Conservation (phyloP, 2,113 vertebrate species). For the Scomber scombrus region DNA sequence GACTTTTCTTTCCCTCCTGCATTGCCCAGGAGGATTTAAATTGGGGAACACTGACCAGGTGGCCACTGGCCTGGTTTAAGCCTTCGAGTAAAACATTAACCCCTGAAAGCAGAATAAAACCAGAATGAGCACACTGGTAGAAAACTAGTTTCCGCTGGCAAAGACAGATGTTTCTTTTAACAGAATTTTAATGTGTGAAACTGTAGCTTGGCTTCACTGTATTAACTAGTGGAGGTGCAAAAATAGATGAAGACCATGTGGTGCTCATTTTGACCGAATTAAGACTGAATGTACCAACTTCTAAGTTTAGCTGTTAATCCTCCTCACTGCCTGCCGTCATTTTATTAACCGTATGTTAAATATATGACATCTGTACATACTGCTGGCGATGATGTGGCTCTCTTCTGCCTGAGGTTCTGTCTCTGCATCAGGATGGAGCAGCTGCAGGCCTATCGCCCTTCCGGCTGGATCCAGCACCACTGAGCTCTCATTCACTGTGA, state of each 20-base stretch:
- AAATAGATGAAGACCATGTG: too few relatives aligned
- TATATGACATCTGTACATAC: slow-evolving; percentile 84
- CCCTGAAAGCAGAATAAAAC: neutral
- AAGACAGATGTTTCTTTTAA: neutral
- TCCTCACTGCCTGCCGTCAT: neutral
- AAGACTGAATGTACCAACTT: too few relatives aligned
- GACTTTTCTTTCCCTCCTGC: slow-evolving; percentile 18
- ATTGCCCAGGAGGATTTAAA: slow-evolving; percentile 17
- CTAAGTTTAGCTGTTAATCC: too few relatives aligned
- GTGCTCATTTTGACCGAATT: too few relatives aligned
- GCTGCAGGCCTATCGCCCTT: slow-evolving; percentile 85
- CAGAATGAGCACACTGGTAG: neutral
- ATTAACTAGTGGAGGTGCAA: too few relatives aligned
- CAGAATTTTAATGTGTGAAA: neutral
- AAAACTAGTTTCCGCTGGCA: neutral
- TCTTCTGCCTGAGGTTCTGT: slow-evolving; percentile 83
- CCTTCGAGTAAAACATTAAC: slow-evolving; percentile 10
- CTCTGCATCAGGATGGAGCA: slow-evolving; percentile 87
- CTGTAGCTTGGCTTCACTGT: too few relatives aligned
- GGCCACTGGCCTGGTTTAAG: slow-evolving; percentile 48
- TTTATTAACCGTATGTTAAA: neutral
- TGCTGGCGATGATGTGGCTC: slow-evolving; percentile 86
- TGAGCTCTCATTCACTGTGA: slow-evolving; percentile 92
- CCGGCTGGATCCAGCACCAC: slow-evolving; percentile 89
- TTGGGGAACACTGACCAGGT: slow-evolving; percentile 26